Evolutionary conservation across 2,888 invertebrate genomes (phyloP).

Genomic region (Drosophila affinis): DNA sequence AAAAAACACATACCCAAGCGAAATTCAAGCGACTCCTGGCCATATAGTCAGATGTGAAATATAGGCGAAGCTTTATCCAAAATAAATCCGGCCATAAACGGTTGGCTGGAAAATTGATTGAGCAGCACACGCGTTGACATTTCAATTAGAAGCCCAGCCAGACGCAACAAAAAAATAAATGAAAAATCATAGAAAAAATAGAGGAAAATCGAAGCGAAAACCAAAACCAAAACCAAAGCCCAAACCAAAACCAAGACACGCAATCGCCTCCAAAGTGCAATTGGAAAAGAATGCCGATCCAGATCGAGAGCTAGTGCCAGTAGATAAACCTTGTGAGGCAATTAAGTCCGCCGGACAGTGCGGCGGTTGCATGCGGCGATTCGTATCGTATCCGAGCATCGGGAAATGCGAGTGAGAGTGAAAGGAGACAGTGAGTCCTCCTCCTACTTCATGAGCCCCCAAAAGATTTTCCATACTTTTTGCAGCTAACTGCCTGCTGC

Average conservation of each 20-base stretch:
- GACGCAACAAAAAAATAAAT: constrained; percentile 17
- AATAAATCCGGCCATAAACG: constrained; percentile 48
- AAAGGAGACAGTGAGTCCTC: constrained; percentile 38
- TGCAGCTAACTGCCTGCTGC: not conserved
- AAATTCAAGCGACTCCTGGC: constrained; percentile 20
- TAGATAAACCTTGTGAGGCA: constrained; percentile 62
- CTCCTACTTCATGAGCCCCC: not conserved
- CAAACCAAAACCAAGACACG: constrained; percentile 28
- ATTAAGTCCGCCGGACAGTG: constrained; percentile 51
- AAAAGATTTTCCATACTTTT: constrained; percentile 36
- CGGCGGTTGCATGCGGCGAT: constrained; percentile 59
- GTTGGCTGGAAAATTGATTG: constrained; percentile 64
- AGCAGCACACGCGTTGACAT: constrained; percentile 75
- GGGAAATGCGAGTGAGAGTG: constrained; percentile 40
- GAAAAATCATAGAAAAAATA: constrained; percentile 2
- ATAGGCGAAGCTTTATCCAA: constrained; percentile 47
- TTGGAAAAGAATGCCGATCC: constrained; percentile 54
- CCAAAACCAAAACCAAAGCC: constrained; percentile 18
- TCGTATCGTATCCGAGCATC: constrained; percentile 60
- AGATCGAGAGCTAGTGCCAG: constrained; percentile 41
- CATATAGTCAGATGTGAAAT: constrained; percentile 52
- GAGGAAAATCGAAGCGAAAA: constrained; percentile 1
- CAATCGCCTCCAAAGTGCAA: constrained; percentile 24
- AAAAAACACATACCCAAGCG: constrained; percentile 31
- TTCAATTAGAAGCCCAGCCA: constrained; percentile 71